phyloP scores from a whole-genome alignment of 2,888 invertebrate genomes.

The Ctena decussata region DNA sequence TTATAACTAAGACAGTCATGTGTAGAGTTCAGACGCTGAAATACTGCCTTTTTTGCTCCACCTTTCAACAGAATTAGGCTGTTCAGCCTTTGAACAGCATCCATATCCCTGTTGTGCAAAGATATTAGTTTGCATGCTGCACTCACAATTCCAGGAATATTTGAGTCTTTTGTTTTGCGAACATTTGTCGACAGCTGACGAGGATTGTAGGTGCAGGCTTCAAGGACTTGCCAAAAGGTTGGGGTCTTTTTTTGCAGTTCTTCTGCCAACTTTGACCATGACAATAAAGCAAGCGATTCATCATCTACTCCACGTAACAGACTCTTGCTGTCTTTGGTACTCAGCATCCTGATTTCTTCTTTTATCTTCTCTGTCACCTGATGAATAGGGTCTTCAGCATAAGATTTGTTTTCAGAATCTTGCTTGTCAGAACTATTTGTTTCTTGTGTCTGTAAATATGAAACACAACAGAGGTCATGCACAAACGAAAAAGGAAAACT shows the following conservation, averaged over 20 bases:
- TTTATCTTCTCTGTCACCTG: neutral
- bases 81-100: slow-evolving; percentile 20
- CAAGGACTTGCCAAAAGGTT: neutral
- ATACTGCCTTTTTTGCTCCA: slow-evolving; percentile 45
- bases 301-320: neutral
- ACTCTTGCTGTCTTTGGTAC: neutral
- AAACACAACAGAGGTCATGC: too few species aligned
- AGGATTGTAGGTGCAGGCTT: neutral
- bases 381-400: too few species aligned
- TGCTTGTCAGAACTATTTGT: too few species aligned
- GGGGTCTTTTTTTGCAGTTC: neutral
- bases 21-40: slow-evolving; percentile 31
- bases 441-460: too few species aligned
- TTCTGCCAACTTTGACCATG: neutral
- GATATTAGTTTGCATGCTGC: slow-evolving; percentile 28
- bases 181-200: neutral
- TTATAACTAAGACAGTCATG: slow-evolving; percentile 27
- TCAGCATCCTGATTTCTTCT: neutral
- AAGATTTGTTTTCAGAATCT: too few species aligned
- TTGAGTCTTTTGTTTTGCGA: slow-evolving; percentile 13
- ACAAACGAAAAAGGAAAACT: too few species aligned
- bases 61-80: slow-evolving; percentile 29
- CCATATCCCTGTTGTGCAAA: slow-evolving; percentile 31
- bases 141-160: slow-evolving; percentile 25
- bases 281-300: neutral